These are phyloP conservation scores for Propsilocerus akamusi DNA, from an alignment of 1,140 invertebrate species.

Conservation along the genomic window DNA sequence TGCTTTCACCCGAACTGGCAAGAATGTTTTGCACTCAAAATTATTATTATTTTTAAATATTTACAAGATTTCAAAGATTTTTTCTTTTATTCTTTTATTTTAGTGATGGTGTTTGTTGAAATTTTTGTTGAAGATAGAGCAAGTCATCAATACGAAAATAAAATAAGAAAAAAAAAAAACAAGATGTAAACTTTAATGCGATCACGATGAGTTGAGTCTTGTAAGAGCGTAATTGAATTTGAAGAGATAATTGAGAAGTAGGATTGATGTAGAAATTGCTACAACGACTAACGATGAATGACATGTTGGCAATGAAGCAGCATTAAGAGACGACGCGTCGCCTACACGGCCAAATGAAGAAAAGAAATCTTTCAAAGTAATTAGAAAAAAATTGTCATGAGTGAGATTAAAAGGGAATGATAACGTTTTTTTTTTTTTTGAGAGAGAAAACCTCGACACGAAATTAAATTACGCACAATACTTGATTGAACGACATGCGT, in stretches of 20 bases:
- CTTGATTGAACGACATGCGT: no score
- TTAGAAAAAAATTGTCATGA: constrained; percentile 4
- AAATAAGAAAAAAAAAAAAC: not conserved
- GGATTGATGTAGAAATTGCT: not conserved
- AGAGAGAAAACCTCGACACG: no score
- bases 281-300: constrained; percentile 2
- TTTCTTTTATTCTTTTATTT: no score
- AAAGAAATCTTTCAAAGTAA: constrained; percentile 1
- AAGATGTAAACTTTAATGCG: not conserved
- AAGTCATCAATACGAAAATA: not conserved
- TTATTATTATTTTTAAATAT: no score
- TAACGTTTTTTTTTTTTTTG: no score
- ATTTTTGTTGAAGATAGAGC: not conserved
- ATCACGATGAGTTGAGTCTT: constrained; percentile 3
- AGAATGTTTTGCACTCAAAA: no score
- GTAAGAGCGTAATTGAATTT: constrained; percentile 1
- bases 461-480: no score
- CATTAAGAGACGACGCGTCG: not conserved
- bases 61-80: no score
- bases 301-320: not conserved
- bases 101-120: no score
- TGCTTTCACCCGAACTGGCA: no score
- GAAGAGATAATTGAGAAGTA: constrained; percentile 1
- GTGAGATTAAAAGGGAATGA: no score
- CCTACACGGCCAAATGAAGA: not conserved